Evolutionary conservation across 2,113 vertebrate species (phyloP), one percentile per base, ranked within the genome.

Genomic region (Gobiocypris rarus): DNA sequence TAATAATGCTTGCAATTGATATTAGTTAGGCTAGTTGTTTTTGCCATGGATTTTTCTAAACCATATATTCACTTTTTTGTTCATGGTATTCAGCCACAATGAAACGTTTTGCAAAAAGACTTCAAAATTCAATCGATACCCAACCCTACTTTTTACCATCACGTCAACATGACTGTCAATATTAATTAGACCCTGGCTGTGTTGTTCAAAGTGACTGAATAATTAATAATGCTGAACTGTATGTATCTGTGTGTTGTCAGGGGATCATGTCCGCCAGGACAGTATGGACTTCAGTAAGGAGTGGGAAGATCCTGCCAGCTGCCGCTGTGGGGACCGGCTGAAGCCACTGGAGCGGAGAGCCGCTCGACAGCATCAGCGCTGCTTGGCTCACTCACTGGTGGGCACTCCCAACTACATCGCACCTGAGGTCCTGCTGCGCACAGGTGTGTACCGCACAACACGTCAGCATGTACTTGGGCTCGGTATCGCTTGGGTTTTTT

Each of bases 211-310:
- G 11, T 24, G 11, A 19, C 3, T 69, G 52, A 31, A 9, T 43
- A 45, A 75, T 38, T 50, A 31, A n/a, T 50, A 54, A 69, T 69
- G 43, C 34, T 73, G 14, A 34, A 24, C 19, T 73, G 4, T 9
- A 3, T 61, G 5, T 38, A 0, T 31, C 5, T 65, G 19, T 48
- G 0, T 41, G 9, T 71, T 83, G 0, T 74, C 82, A 99, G 97
- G 98, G 75, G 97, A 99, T 85, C 98, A 99, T 0, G 94, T 95
- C 71, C 94, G 98, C 38, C 97, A 99, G 90, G 98, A 99, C 91
- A 99, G 98, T 69, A 99, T 99, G 98, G 98, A 99, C 94, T 99
- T 99, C 93, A 99, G 98, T 92, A 98, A 91, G 10, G 97, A 98
- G 19, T 99, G 98, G 98, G 96, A 97, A 5, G 97, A 99, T 82